Base-by-base conservation (phyloP, 2,888 invertebrate genomes). In the Platycnemis pennipes region DNA sequence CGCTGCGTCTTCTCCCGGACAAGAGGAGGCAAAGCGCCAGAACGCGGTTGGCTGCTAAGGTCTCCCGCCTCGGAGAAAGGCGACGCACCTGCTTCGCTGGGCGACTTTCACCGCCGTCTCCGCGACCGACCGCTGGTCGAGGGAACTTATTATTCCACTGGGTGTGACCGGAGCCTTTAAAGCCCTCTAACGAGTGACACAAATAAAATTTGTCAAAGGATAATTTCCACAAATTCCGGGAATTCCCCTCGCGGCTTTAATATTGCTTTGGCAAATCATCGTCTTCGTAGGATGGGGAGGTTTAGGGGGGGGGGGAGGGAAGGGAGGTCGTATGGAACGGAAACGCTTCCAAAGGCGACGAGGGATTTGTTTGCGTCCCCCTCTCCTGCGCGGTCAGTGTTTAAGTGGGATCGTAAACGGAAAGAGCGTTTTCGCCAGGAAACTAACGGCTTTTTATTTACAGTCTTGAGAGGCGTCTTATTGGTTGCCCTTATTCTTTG, bases 181-280 rank as follows among this genome's bases (percentile, higher is more conserved):
- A n/a, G 16, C 37, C 31, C 77, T 77, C 77, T 77, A 77, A 77
- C 77, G 77, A 77, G 37, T 37, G 77, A 37, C 77, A 77, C 77
- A 77, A 77, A 77, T 77, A 77, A 77, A 77, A 77, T 77, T 77
- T 77, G 77, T 77, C 77, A 77, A 77, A 37, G 37, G 77, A 77
- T 77, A 77, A 77, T 77, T 77, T 77, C 77, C n/a, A 16, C 77
- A 13, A 26, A 77, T 77, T 77, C 77, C 37, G 3, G 13, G 77
- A 77, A 77, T 77, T n/a, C 37, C 37, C 11, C 26, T 63, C 26
- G 63, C 13, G 37, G 77, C 37, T 31, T 77, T 77, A 26, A 63
- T 63, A 37, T 77, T 37, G 37, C 77, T 77, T 77, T 37, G 37
- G 77, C 77, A 77, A 77, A 77, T 77, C 77, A 77, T 37, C 77